Conservation (phyloP, 2,113 vertebrate genomes). For the Gnathonemus longibarbis region DNA sequence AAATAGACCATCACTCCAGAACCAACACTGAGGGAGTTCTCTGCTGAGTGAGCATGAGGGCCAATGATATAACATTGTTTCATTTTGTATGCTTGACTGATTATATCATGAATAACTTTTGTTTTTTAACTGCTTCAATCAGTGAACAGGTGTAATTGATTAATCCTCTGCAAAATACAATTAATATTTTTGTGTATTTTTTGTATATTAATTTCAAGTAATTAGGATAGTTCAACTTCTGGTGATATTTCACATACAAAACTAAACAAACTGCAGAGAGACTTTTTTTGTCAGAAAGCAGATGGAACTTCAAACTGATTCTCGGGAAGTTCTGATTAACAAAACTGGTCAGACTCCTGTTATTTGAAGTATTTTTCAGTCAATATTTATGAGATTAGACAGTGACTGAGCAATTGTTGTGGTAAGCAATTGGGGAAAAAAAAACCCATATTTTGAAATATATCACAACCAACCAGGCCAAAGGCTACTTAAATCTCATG, state of each 20-base stretch:
- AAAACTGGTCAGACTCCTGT: background rate
- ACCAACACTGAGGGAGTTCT: background rate
- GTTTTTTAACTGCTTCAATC: background rate
- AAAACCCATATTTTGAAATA: background rate
- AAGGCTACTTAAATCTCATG: background rate
- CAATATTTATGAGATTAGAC: background rate
- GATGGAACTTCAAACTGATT: constrained; percentile 1
- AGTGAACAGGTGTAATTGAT: background rate
- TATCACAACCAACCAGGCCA: background rate
- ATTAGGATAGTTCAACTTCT: background rate
- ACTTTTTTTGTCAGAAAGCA: constrained; percentile 1
- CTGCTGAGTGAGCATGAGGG: background rate
- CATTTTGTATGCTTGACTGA: background rate
- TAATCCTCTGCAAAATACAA: background rate
- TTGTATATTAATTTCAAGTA: background rate
- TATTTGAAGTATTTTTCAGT: background rate
- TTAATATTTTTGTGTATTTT: background rate
- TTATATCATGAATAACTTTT: background rate
- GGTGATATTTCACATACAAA: background rate
- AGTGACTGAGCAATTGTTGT: background rate
- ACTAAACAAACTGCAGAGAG: background rate
- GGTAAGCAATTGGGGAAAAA: background rate
- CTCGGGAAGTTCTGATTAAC: background rate
- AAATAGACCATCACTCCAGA: background rate
- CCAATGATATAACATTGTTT: background rate